Evolutionary conservation across 2,888 invertebrate species (phyloP).

Genomic region (Anaspis maculata): DNA sequence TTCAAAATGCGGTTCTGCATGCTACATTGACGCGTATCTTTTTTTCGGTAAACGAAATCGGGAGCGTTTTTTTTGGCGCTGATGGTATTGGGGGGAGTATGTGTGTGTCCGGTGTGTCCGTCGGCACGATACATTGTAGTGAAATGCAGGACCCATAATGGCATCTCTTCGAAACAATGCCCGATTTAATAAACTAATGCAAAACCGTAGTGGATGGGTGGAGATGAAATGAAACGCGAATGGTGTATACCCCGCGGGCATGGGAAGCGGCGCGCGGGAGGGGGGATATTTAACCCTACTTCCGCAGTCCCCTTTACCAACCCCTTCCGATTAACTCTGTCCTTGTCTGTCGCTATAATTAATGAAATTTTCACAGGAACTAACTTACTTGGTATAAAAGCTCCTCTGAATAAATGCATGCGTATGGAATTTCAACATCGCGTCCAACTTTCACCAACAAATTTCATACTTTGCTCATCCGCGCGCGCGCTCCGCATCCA

Average conservation of each 20-base stretch:
- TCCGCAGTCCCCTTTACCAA: constrained; percentile 30
- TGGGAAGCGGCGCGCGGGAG: constrained; percentile 13
- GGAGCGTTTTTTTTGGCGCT: not conserved
- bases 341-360: constrained; percentile 32
- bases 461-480: too few species aligned
- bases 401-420: constrained; percentile 15
- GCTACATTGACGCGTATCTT: too few species aligned
- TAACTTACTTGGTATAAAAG: constrained; percentile 23
- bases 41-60: too few species aligned
- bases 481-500: too few species aligned
- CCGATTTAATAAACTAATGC: constrained; percentile 37
- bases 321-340: constrained; percentile 31
- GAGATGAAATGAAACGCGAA: constrained; percentile 35
- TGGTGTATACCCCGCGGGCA: constrained; percentile 33
- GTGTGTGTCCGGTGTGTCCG: not conserved
- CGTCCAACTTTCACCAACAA: constrained; percentile 12
- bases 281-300: constrained; percentile 21
- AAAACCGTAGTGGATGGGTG: constrained; percentile 35
- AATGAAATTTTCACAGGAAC: constrained; percentile 33
- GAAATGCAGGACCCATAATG: constrained; percentile 23
- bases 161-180: constrained; percentile 31
- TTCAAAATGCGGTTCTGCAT: too few species aligned
- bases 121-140: too few species aligned
- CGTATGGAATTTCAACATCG: constrained; percentile 14
- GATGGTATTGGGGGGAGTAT: not conserved